Evolutionary conservation across 2,797 vertebrate species (phyloP).

Genomic region (Urophycis tenuis): DNA sequence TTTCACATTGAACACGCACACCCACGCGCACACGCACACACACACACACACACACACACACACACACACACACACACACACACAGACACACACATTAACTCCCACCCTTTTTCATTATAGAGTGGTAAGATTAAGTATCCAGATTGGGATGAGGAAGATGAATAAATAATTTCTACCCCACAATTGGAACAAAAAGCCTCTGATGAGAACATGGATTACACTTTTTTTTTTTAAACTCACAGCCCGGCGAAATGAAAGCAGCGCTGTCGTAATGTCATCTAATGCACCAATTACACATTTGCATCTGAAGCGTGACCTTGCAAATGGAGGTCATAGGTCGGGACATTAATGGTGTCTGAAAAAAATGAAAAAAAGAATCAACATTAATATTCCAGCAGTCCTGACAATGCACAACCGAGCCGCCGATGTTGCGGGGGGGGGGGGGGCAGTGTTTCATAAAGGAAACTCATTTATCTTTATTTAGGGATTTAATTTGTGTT

Average conservation of each 20-base stretch:
- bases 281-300: slow-evolving; percentile 35
- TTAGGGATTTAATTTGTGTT: background rate
- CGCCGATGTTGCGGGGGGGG: background rate
- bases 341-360: slow-evolving; percentile 11
- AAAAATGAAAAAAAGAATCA: background rate
- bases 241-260: slow-evolving; percentile 25
- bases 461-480: no score
- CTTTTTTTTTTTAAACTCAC: background rate
- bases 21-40: slow-evolving; percentile 11
- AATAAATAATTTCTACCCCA: slow-evolving; percentile 20
- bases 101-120: slow-evolving; percentile 10
- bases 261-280: slow-evolving; percentile 20
- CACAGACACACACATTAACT: background rate
- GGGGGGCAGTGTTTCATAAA: background rate
- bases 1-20: slow-evolving; percentile 3
- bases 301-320: slow-evolving; percentile 19
- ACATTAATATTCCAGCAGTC: slow-evolving; percentile 12
- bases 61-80: slow-evolving; percentile 2
- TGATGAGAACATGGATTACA: slow-evolving; percentile 11
- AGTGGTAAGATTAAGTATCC: slow-evolving; percentile 23
- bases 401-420: background rate
- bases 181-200: slow-evolving; percentile 18
- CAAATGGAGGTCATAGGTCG: slow-evolving; percentile 21
- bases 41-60: background rate
- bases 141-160: slow-evolving; percentile 30